Evolutionary conservation across 2,113 vertebrate species (phyloP).

Genomic region (Podocnemis expansa): DNA sequence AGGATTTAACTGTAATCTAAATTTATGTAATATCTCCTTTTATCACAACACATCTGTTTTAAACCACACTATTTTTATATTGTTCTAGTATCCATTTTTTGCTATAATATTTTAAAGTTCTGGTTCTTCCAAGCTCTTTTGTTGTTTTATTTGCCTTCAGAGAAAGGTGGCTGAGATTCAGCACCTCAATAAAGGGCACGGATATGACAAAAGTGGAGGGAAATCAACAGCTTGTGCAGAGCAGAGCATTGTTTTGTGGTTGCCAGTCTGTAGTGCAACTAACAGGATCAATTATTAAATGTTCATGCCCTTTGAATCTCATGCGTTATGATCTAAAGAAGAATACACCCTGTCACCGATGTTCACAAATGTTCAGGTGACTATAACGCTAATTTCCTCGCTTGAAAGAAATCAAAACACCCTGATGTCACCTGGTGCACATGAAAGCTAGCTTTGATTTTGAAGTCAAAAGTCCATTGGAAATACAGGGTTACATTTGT

Average conservation of each 20-base stretch:
- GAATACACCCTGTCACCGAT: conserved; percentile 46
- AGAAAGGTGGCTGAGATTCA: background rate
- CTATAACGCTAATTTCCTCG: conserved; percentile 51
- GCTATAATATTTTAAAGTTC: background rate
- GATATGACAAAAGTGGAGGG: background rate
- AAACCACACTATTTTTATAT: background rate
- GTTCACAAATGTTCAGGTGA: conserved; percentile 52
- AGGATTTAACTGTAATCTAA: conserved; percentile 36
- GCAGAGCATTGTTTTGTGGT: background rate
- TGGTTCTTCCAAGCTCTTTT: fast-evolving
- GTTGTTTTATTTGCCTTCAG: fast-evolving
- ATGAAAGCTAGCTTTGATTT: conserved; percentile 74
- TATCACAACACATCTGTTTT: background rate
- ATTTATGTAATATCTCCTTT: conserved; percentile 19
- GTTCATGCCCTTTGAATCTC: conserved; percentile 58
- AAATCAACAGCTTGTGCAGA: background rate
- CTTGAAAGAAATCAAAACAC: conserved; percentile 63
- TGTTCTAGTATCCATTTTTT: background rate
- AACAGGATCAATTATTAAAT: conserved; percentile 56
- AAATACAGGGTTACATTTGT: conserved; percentile 69
- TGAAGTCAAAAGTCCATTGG: conserved; percentile 67
- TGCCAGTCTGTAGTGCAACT: background rate
- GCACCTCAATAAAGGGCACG: background rate
- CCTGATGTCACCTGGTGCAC: conserved; percentile 71
- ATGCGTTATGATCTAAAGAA: conserved; percentile 50